Conservation (phyloP, 1,140 invertebrate genomes). For the Heliconius hewitsoni region DNA sequence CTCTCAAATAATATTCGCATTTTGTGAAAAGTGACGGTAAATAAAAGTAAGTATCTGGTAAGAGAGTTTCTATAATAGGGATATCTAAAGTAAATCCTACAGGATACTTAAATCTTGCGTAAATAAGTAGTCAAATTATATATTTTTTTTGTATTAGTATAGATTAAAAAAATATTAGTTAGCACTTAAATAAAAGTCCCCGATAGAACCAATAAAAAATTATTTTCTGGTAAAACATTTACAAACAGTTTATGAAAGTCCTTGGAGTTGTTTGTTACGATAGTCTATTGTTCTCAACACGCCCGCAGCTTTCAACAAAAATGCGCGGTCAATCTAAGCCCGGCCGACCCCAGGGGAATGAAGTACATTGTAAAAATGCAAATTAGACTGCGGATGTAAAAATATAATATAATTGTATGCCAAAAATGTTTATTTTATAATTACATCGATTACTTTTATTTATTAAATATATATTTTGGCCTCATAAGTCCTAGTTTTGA, state of each 20-base stretch:
- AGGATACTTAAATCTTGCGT: too few relatives aligned
- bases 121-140: too few relatives aligned
- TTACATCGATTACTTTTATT: too few relatives aligned
- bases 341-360: slow-evolving; percentile 36
- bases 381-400: slow-evolving; percentile 40
- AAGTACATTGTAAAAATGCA: slow-evolving; percentile 49
- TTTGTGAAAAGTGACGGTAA: too few relatives aligned
- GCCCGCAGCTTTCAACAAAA: slow-evolving; percentile 41
- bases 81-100: too few relatives aligned
- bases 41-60: too few relatives aligned
- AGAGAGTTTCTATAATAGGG: too few relatives aligned
- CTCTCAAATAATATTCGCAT: too few relatives aligned
- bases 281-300: slow-evolving; percentile 42
- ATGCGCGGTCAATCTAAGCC: slow-evolving; percentile 45
- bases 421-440: slow-evolving; percentile 21
- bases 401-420: slow-evolving; percentile 38
- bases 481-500: too few relatives aligned
- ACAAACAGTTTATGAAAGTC: slow-evolving; percentile 19
- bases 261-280: slow-evolving; percentile 31
- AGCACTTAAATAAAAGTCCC: background rate
- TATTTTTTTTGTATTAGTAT: background rate
- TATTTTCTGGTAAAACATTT: background rate
- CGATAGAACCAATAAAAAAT: background rate
- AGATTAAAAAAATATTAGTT: too few relatives aligned
- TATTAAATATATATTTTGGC: too few relatives aligned